Conservation (phyloP, 2,113 vertebrate genomes). For the Butorides virescens region DNA sequence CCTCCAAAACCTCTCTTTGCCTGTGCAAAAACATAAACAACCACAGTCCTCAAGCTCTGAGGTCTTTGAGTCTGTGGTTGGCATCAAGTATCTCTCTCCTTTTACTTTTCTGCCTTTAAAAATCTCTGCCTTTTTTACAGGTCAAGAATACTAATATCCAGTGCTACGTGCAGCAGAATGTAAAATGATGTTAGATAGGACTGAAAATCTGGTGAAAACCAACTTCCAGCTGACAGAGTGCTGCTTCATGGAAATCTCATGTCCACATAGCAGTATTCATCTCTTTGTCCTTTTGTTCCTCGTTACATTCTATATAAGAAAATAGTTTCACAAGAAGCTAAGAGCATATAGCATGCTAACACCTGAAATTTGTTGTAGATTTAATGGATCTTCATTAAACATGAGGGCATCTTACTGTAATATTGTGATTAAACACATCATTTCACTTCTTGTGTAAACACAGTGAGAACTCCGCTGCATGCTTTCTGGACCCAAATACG, state of each 20-base stretch:
- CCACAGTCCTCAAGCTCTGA: accelerated
- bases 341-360: background rate
- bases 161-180: accelerated
- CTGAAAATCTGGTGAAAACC: background rate
- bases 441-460: background rate
- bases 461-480: accelerated
- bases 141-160: background rate
- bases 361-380: background rate
- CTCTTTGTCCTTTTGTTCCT: background rate
- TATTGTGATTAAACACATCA: background rate
- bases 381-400: background rate
- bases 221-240: background rate
- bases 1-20: background rate
- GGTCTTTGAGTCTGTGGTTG: background rate
- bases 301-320: background rate
- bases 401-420: background rate
- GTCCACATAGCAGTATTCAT: background rate
- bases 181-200: background rate
- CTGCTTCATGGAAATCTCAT: background rate
- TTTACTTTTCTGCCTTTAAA: background rate
- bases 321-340: background rate
- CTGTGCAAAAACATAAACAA: background rate
- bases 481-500: background rate
- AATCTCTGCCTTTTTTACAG: background rate
- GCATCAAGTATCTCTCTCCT: background rate